Evolutionary conservation across 2,797 vertebrate genomes (phyloP), one percentile per base, ranked within the genome.

Genomic region (Eutrigla gurnardus): DNA sequence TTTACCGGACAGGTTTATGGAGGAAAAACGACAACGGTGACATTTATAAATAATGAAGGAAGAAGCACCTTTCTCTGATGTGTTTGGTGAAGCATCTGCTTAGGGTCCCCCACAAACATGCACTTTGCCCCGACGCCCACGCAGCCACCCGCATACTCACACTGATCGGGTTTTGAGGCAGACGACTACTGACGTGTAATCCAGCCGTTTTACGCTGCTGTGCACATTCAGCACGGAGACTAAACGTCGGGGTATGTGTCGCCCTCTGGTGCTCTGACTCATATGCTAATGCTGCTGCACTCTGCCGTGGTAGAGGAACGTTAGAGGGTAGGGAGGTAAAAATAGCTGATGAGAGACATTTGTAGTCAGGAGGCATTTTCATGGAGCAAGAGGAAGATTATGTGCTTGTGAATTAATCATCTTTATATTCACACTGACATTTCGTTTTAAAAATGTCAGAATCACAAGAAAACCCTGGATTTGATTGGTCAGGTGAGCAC

Each of bases 1-100:
- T 89, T 88, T 91, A 39, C 66, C 40, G 67, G 60, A 81, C 42
- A 52, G 39, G 59, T 65, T 55, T 47, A 2, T 25, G 9, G 10
- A 70, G 72, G 73, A 82, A 8, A 8, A 32, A 35, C 62, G 50
- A 82, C 80, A 81, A 66, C 55, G n/a, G 68, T 86, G 88, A 90
- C 88, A 90, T 91, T 92, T 89, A 80, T 75, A 88, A 89, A 85
- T 83, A 89, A 89, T 75, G 64, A 69, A 75, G 60, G 58, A 73
- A 70, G 47, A 69, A 73, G 66, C 72, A 36, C 45, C 62, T 68
- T 67, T 49, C 52, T 25, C 55, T 73, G 63, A 70, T 36, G 68
- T 77, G 79, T 79, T 87, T 73, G 75, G 81, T 50, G 59, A 83
- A 88, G 85, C 85, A 77, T 86, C 78, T 75, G 84, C 75, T 85